Percentiles rank a stretch among this genome's conserved stretches.
Evolutionary conservation across 2,113 vertebrate species (phyloP).

Genomic region (Sebastes schlegelii): DNA sequence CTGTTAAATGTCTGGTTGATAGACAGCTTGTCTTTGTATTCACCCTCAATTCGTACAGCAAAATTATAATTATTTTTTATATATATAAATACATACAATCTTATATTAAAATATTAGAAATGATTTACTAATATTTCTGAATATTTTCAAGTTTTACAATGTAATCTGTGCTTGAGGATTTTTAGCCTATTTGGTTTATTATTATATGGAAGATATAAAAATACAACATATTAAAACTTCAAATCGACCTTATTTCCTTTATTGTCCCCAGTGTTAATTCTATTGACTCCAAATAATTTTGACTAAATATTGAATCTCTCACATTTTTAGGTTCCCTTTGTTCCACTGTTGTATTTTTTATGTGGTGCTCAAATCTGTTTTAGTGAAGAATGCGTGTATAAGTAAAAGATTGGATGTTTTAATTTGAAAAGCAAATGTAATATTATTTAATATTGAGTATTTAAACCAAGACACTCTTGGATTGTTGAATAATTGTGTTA

Average conservation of each 20-base stretch:
- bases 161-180: background rate
- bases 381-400: background rate
- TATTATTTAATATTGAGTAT: background rate
- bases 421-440: background rate
- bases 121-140: background rate
- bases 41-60: background rate
- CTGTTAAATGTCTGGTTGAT: background rate
- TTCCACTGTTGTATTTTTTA: background rate
- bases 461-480: background rate
- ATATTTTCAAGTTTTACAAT: background rate
- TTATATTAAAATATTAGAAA: background rate
- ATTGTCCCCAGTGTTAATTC: background rate
- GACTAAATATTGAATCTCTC: background rate
- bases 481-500: background rate
- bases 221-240: background rate
- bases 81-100: too few species aligned
- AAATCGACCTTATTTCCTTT: background rate
- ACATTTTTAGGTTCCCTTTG: background rate
- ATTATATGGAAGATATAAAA: background rate
- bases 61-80: background rate
- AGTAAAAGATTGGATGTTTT: background rate
- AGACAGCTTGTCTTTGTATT: constrained; percentile 6
- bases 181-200: background rate
- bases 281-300: background rate
- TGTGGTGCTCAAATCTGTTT: background rate